These are phyloP conservation scores for Brachionus asplanchnoidis DNA, from an alignment of 1,140 invertebrate genomes.

Conservation along the genomic window DNA sequence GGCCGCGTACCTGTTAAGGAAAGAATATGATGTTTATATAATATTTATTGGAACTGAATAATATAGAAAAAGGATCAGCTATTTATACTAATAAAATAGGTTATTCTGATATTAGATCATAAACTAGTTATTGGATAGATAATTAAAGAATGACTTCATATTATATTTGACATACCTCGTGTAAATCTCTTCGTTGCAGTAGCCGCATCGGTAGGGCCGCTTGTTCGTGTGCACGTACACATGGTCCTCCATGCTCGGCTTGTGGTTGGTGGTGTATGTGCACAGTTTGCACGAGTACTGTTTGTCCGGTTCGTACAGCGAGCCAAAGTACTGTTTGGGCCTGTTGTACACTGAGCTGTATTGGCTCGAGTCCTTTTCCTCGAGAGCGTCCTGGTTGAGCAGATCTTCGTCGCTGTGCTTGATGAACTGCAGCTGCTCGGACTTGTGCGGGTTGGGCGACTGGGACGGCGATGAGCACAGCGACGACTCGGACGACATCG, in stretches of 20 bases:
- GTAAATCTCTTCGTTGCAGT: constrained; percentile 41
- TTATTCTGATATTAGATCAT: no score
- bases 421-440: constrained; percentile 2
- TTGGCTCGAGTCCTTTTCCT: background rate
- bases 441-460: background rate
- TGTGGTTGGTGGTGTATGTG: constrained; percentile 39
- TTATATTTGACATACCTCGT: no score
- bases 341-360: constrained; percentile 22
- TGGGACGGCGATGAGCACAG: background rate
- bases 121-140: no score
- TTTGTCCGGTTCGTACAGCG: constrained; percentile 40
- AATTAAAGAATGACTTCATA: no score
- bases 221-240: constrained; percentile 38
- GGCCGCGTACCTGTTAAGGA: constrained; percentile 37
- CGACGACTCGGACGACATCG: constrained; percentile 11
- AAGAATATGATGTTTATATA: no score
- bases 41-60: no score
- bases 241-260: constrained; percentile 42
- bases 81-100: no score
- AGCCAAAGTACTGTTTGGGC: constrained; percentile 41
- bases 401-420: background rate
- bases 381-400: background rate
- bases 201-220: constrained; percentile 40
- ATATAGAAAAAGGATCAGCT: no score
- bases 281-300: constrained; percentile 41